Evolutionary conservation across 2,888 invertebrate species (phyloP).

Genomic region (Aphodius granarius): DNA sequence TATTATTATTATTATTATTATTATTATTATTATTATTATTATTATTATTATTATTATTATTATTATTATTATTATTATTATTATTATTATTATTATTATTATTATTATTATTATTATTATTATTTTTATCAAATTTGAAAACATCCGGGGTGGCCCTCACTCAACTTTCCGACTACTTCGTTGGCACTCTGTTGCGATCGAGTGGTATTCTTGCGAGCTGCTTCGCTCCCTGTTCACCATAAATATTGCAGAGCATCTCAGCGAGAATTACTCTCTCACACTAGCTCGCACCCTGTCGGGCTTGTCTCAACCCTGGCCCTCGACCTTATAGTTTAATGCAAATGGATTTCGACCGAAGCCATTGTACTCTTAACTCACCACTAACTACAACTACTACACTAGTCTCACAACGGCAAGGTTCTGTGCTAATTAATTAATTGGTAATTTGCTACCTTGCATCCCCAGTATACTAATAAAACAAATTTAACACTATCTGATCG

Average conservation of each 20-base stretch:
- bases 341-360: not conserved
- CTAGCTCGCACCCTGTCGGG: not conserved
- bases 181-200: slow-evolving; percentile 24
- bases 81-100: no score
- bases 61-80: no score
- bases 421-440: not conserved
- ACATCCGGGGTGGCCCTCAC: no score
- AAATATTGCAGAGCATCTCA: slow-evolving; percentile 2
- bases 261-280: not conserved
- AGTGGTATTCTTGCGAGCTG: slow-evolving; percentile 19
- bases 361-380: not conserved
- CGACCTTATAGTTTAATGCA: not conserved
- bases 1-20: no score
- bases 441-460: not conserved
- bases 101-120: no score
- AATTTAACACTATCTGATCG: not conserved
- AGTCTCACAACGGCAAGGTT: not conserved
- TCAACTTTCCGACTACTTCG: no score
- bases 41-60: no score
- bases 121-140: no score
- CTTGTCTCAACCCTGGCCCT: not conserved
- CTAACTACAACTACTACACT: not conserved
- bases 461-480: not conserved
- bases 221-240: not conserved
- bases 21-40: no score